Percentiles rank a stretch among this genome's conserved stretches.
These are phyloP conservation scores for Andrena bicolor DNA, from an alignment of 2,888 invertebrate genomes.

Conservation along the genomic window DNA sequence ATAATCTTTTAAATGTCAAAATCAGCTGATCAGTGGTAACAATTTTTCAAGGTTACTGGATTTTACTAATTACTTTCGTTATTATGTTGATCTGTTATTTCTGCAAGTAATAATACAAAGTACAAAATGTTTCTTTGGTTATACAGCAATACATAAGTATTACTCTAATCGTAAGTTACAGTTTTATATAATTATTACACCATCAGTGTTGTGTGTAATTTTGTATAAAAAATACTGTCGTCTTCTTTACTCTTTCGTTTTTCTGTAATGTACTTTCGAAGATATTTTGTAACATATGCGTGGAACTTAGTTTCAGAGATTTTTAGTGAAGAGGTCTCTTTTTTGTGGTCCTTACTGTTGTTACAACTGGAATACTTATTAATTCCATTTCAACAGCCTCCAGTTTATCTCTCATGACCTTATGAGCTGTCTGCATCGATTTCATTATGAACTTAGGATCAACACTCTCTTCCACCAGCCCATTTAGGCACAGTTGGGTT, in stretches of 20 bases:
- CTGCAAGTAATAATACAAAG: not conserved
- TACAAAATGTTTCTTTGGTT: not conserved
- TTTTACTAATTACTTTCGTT: conserved; percentile 13
- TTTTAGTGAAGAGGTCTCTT: too few relatives aligned
- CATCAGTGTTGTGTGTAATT: not conserved
- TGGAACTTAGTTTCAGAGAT: not conserved
- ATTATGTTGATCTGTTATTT: not conserved
- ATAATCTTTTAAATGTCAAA: conserved; percentile 72
- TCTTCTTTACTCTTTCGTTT: not conserved
- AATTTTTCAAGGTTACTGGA: conserved; percentile 41
- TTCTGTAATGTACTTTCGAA: not conserved
- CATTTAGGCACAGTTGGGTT: too few relatives aligned
- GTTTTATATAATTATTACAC: conserved; percentile 6
- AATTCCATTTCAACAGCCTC: too few relatives aligned
- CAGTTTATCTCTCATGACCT: too few relatives aligned
- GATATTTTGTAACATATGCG: not conserved
- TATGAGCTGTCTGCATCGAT: too few relatives aligned
- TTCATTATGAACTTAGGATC: too few relatives aligned
- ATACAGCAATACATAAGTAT: not conserved
- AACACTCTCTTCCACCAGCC: too few relatives aligned
- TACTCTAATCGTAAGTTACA: conserved; percentile 8
- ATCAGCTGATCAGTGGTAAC: conserved; percentile 70
- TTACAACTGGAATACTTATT: too few relatives aligned
- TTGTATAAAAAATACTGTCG: not conserved
- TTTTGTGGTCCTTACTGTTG: too few relatives aligned